A percentile compares a stretch with the other conserved stretches of the same genome.
Evolutionary conservation across 2,797 vertebrate genomes (phyloP).

Genomic region (Phylloscopus collybita): DNA sequence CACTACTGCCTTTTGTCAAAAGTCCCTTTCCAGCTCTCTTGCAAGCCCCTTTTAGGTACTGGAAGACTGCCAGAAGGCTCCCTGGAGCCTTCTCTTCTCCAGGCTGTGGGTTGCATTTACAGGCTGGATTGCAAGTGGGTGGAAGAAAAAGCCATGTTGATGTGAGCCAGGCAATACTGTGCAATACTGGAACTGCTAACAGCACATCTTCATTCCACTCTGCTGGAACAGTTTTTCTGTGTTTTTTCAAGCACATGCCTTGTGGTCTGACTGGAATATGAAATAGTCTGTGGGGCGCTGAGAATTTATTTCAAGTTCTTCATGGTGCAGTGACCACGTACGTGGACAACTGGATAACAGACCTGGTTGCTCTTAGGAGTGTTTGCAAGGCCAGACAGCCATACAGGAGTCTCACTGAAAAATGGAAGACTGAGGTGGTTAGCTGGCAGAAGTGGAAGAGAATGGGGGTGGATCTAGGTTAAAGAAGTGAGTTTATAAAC

Average conservation of each 20-base stretch:
- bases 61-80: neutral
- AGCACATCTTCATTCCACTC: neutral
- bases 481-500: neutral
- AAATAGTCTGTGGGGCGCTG: neutral
- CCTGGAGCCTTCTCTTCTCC: neutral
- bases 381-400: neutral
- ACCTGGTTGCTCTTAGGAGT: neutral
- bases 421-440: neutral
- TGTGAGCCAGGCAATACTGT: neutral
- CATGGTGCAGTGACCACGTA: neutral
- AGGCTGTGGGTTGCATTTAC: neutral
- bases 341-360: neutral
- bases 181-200: neutral
- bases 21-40: neutral
- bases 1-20: neutral
- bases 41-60: neutral
- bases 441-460: neutral
- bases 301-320: neutral
- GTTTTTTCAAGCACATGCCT: neutral
- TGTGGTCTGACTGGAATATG: slow-evolving; percentile 5
- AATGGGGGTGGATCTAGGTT: neutral
- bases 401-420: neutral
- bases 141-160: neutral
- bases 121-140: neutral
- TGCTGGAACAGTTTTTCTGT: neutral